These are phyloP conservation scores for Denticeps clupeoides DNA, from an alignment of 2,797 vertebrate species.

Conservation along the genomic window DNA sequence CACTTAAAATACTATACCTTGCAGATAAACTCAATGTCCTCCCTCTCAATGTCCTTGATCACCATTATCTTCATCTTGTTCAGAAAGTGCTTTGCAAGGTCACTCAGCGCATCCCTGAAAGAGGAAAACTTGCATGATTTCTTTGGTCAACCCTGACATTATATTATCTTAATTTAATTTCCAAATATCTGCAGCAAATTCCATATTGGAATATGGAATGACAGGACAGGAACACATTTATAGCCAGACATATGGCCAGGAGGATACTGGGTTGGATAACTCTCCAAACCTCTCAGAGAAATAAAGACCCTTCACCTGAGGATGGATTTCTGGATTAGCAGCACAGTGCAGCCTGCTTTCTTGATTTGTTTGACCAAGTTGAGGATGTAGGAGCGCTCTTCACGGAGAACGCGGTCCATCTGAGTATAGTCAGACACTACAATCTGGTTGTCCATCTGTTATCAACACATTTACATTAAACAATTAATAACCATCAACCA, in stretches of 20 bases:
- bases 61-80: constrained; percentile 99
- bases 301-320: constrained; percentile 65
- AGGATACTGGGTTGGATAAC: too few relatives aligned
- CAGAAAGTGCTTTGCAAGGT: constrained; percentile 91
- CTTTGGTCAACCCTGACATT: too few relatives aligned
- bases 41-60: constrained; percentile 92
- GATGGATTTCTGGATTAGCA: constrained; percentile 96
- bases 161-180: too few relatives aligned
- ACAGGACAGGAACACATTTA: neutral
- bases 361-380: constrained; percentile 96
- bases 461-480: neutral
- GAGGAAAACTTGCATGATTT: too few relatives aligned
- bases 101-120: constrained; percentile 88
- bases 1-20: too few relatives aligned
- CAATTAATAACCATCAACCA: too few relatives aligned
- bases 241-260: too few relatives aligned
- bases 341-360: constrained; percentile 90
- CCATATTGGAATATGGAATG: too few relatives aligned
- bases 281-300: too few relatives aligned
- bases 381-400: constrained; percentile 92
- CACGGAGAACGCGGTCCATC: constrained; percentile 92
- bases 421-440: constrained; percentile 96
- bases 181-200: too few relatives aligned
- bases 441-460: constrained; percentile 97
- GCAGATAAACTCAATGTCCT: constrained; percentile 97